These are phyloP conservation scores for Danionella dracula DNA, from an alignment of 2,797 vertebrate genomes.

Conservation along the genomic window DNA sequence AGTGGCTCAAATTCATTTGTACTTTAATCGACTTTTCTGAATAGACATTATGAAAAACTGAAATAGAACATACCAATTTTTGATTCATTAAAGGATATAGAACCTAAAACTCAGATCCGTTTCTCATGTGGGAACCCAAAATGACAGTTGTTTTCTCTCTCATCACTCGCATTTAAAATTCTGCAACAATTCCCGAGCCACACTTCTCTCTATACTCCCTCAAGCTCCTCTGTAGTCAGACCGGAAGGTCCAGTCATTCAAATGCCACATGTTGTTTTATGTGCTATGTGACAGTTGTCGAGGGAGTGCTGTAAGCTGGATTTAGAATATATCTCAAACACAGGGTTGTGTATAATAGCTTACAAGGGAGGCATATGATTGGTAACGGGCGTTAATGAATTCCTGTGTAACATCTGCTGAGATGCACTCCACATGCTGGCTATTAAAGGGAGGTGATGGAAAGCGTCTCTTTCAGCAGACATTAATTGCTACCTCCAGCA, in stretches of 20 bases:
- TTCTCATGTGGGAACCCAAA: too few species aligned
- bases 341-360: constrained; percentile 54
- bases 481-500: constrained; percentile 62
- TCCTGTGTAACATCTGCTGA: constrained; percentile 64
- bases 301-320: constrained; percentile 39
- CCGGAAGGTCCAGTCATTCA: constrained; percentile 26
- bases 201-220: background rate
- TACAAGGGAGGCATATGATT: constrained; percentile 58
- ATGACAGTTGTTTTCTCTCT: background rate
- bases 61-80: too few species aligned
- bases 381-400: constrained; percentile 61
- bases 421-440: constrained; percentile 57
- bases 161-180: background rate
- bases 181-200: background rate
- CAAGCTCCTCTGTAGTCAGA: constrained; percentile 18
- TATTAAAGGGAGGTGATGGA: constrained; percentile 65
- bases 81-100: too few species aligned
- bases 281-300: constrained; percentile 32
- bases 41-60: too few species aligned
- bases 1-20: too few species aligned
- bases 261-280: constrained; percentile 22
- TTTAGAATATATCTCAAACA: constrained; percentile 40
- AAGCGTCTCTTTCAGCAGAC: constrained; percentile 51
- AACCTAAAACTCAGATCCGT: too few species aligned
- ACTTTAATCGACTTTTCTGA: too few species aligned